Base-by-base conservation (phyloP, 1,140 invertebrate species). In the Dinothrombium tinctorium region DNA sequence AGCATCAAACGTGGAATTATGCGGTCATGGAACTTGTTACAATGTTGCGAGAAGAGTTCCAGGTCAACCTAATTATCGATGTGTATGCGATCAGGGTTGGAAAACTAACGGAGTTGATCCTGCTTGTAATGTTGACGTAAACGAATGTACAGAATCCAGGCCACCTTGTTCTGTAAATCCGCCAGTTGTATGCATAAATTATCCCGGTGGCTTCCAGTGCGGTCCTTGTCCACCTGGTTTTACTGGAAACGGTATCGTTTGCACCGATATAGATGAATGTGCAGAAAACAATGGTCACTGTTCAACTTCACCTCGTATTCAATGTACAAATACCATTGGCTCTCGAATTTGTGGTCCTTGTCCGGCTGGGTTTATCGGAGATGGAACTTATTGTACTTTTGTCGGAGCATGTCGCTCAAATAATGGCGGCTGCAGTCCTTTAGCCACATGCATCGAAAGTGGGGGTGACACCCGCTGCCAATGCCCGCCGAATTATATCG, bases 181-280 rank as follows among this genome's bases (percentile, higher is more conserved):
- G 20, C 61, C 55, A 15, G 82, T 90, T 1, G 61, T 61, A 4
- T 92, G 87, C 57, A 71, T 81, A 33, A 92, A 94, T 59, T 56
- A 73, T 3, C 81, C 76, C 1, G 86, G 84, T 4, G 71, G 72
- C 2, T 94, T 80, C 57, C 60, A 63, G 33, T 94, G 86, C 56
- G 81, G 75, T 0, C 60, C 64, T 12, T 92, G 84, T 60, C 78
- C 82, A 12, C 45, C 58, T 50, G 77, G 81, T 14, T 87, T 76
- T 50, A 70, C 72, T 25, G 86, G 86, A 22, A 82, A 83, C 62
- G 87, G 87, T 0, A 73, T 72, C 50, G 69, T 66, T 26, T 95
- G 87, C 56, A 57, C 58, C 1, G 86, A 92, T 54, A 69, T 89
- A 21, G 72, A 95, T 53, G 84, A 92, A 62, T 90, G 84, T 58